Base-by-base conservation (phyloP, 2,888 invertebrate genomes). In the Elegia similella region DNA sequence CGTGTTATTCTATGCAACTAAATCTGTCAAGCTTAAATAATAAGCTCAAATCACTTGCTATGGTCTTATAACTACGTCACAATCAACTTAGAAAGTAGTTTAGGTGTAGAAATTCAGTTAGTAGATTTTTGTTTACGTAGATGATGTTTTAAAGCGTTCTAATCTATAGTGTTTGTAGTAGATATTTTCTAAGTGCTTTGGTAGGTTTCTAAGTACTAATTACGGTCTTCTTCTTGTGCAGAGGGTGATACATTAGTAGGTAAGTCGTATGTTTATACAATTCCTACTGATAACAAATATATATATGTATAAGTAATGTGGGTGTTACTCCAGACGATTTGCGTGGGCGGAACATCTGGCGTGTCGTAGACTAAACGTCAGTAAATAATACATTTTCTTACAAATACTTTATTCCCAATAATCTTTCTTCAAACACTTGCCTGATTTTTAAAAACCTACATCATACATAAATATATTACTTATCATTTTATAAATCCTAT, bases 261-360 rank as follows among this genome's bases (percentile, higher is more conserved):
- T 90, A 84, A 66, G 84, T 78, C 62, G 64, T 67, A 57, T 65
- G 68, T 76, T 76, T 75, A 63, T 60, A 64, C 75, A 68, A 73
- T 70, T 63, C 70, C 65, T 69, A 68, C 61, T 70, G 67, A 68
- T 68, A 59, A 64, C 67, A 64, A 66, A 69, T 63, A 60, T 76
- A 72, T 75, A 75, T 63, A 69, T 70, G 63, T 70, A 74, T 64
- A 57, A 48, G 59, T 48, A 32, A 61, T 62, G 86, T 88, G 82
- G 87, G 87, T 81, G 87, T 86, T 84, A 84, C 84, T 80, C 82
- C 78, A 88, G 87, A 88, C 85, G 61, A 59, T 63, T 42, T 68
- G 76, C 76, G 89, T 88, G 76, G 88, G 88, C 67, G 75, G 73
- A 82, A 70, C 80, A 80, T 83, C 80, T 80, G 78, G 69, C 60